Conservation (phyloP, 2,888 invertebrate species). For the Erynnis tages region DNA sequence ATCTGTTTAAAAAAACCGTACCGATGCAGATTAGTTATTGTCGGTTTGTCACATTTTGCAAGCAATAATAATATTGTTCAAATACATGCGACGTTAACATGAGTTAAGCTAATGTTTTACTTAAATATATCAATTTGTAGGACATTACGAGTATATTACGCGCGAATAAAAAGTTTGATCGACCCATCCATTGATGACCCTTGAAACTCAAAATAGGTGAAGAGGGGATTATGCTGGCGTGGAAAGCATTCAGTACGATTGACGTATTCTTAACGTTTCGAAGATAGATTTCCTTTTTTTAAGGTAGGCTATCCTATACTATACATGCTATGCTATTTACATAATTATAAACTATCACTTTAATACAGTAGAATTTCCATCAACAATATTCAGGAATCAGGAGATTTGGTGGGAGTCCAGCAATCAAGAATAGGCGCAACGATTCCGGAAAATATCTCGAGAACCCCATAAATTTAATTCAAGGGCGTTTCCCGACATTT, state of each 20-base stretch:
- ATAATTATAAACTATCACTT: too few relatives aligned
- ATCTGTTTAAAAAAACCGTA: too few relatives aligned
- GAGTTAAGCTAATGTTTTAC: too few relatives aligned
- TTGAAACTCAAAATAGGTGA: slow-evolving; percentile 22
- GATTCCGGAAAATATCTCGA: slow-evolving; percentile 16
- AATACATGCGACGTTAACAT: too few relatives aligned
- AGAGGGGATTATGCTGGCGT: slow-evolving; percentile 16
- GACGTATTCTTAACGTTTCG: neutral
- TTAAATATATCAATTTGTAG: neutral
- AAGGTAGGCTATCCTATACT: too few relatives aligned
- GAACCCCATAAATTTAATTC: slow-evolving; percentile 35
- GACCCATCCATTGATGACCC: slow-evolving; percentile 9
- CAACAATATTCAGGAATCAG: too few relatives aligned
- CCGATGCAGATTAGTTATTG: too few relatives aligned
- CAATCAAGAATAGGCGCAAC: neutral
- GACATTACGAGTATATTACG: neutral
- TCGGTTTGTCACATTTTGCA: too few relatives aligned
- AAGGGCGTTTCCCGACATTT: slow-evolving; percentile 36
- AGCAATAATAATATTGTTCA: too few relatives aligned
- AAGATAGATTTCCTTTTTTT: neutral
- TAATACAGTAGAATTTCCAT: too few relatives aligned
- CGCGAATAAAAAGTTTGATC: slow-evolving; percentile 13
- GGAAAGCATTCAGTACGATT: slow-evolving; percentile 8
- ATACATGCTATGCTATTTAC: too few relatives aligned
- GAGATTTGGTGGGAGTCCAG: too few relatives aligned